These are phyloP conservation scores for Typhlichthys eigenmanni DNA, from an alignment of 2,797 vertebrate species.

Conservation along the genomic window DNA sequence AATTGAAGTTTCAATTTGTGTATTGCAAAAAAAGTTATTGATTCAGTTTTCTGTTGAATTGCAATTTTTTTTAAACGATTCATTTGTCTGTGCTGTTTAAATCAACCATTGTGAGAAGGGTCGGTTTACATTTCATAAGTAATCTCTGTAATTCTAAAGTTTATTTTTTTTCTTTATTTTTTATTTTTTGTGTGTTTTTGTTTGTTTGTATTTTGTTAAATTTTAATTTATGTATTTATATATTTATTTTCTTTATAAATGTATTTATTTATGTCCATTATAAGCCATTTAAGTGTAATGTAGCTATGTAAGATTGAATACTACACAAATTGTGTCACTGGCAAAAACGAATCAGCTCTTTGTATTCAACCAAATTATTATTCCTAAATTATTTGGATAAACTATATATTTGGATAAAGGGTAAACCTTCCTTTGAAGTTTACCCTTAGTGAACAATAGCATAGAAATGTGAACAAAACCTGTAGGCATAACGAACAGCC, in stretches of 20 bases:
- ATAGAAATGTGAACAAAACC: conserved; percentile 4
- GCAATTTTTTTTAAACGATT: conserved; percentile 12
- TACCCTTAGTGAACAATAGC: conserved; percentile 26
- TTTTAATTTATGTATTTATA: background rate
- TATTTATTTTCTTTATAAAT: background rate
- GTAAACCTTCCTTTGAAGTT: conserved; percentile 4
- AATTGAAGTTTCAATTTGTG: conserved; percentile 6
- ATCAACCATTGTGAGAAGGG: conserved; percentile 9
- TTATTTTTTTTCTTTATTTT: background rate
- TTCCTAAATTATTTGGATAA: background rate
- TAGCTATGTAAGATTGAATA: conserved; percentile 14
- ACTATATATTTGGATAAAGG: background rate
- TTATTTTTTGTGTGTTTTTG: too few relatives aligned
- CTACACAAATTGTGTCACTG: conserved; percentile 32
- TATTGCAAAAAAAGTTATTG: conserved; percentile 23
- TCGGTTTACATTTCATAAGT: conserved; percentile 2
- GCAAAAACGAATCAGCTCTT: conserved; percentile 46
- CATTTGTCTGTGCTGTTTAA: conserved; percentile 46
- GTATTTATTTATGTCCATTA: background rate
- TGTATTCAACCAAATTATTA: conserved; percentile 16
- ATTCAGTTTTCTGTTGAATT: conserved; percentile 18
- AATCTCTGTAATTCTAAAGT: background rate
- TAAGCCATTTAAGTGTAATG: background rate
- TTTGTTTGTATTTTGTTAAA: background rate
- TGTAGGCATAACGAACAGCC: background rate